phyloP scores from a whole-genome alignment of 2,113 vertebrate species.

The Ictalurus furcatus region DNA sequence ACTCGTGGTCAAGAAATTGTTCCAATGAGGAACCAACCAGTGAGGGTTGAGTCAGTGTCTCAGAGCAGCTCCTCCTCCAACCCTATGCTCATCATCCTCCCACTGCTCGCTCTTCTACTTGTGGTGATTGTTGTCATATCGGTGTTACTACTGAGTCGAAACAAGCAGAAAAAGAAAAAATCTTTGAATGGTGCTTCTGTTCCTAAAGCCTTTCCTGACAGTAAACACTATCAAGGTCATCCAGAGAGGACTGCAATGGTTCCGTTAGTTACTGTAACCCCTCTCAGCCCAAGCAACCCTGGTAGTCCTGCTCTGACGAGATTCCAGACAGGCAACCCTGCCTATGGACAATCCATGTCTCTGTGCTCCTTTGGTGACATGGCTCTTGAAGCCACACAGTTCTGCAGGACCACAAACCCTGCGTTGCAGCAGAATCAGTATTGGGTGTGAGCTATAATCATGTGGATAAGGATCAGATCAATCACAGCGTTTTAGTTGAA shows the following conservation, averaged over 20 bases:
- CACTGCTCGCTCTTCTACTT: constrained; percentile 76
- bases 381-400: constrained; percentile 73
- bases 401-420: constrained; percentile 78
- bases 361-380: constrained; percentile 73
- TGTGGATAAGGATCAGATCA: background rate
- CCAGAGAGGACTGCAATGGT: constrained; percentile 71
- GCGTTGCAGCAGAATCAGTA: constrained; percentile 82
- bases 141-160: constrained; percentile 71
- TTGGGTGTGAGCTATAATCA: constrained; percentile 79
- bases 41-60: constrained; percentile 66
- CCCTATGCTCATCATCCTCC: constrained; percentile 74
- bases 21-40: constrained; percentile 62
- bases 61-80: constrained; percentile 67
- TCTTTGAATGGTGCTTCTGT: constrained; percentile 51
- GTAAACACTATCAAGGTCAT: constrained; percentile 54
- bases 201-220: constrained; percentile 30
- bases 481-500: background rate
- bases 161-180: constrained; percentile 74
- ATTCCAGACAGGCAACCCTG: constrained; percentile 48
- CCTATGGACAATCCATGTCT: constrained; percentile 57
- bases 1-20: constrained; percentile 53
- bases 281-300: constrained; percentile 66
- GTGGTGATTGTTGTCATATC: constrained; percentile 69
- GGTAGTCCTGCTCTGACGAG: constrained; percentile 58
- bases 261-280: constrained; percentile 82